Percentiles rank a stretch among this genome's conserved stretches.
Evolutionary conservation across 2,888 invertebrate species (phyloP).

Genomic region (Epistrophe grossulariae): DNA sequence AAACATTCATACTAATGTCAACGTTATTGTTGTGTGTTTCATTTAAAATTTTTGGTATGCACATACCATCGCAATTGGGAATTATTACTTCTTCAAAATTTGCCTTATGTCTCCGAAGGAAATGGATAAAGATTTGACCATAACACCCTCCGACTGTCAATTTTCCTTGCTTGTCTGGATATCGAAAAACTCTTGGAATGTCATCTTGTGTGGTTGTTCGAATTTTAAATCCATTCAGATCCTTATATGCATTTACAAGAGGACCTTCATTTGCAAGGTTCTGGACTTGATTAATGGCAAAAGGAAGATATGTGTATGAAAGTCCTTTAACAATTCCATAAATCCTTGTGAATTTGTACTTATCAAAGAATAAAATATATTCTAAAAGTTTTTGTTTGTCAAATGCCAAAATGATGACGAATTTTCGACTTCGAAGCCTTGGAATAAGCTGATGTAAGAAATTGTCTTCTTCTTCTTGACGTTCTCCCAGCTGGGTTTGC

Average conservation of each 20-base stretch:
- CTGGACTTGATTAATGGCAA: constrained; percentile 27
- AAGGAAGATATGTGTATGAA: constrained; percentile 20
- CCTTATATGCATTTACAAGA: constrained; percentile 22
- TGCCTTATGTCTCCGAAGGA: constrained; percentile 47
- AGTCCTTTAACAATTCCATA: constrained; percentile 19
- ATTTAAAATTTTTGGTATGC: constrained; percentile 1
- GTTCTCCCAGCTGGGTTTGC: not conserved
- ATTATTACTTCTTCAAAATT: constrained; percentile 24
- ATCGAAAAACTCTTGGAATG: constrained; percentile 35
- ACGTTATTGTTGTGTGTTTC: constrained; percentile 5
- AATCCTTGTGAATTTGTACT: constrained; percentile 38
- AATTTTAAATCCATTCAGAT: constrained; percentile 43
- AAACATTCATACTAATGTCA: constrained; percentile 51
- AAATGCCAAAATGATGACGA: constrained; percentile 11
- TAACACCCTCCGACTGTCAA: constrained; percentile 19
- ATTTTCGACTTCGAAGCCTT: not conserved
- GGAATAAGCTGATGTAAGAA: not conserved
- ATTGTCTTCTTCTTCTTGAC: not conserved
- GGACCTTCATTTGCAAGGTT: not conserved
- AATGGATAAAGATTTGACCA: constrained; percentile 28
- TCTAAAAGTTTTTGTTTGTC: not conserved
- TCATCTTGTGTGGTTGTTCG: constrained; percentile 27
- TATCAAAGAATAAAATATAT: constrained; percentile 19
- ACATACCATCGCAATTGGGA: not conserved
- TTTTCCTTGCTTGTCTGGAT: constrained; percentile 3